Base-by-base conservation (phyloP, 2,113 vertebrate genomes). In the Malaclemys terrapin region DNA sequence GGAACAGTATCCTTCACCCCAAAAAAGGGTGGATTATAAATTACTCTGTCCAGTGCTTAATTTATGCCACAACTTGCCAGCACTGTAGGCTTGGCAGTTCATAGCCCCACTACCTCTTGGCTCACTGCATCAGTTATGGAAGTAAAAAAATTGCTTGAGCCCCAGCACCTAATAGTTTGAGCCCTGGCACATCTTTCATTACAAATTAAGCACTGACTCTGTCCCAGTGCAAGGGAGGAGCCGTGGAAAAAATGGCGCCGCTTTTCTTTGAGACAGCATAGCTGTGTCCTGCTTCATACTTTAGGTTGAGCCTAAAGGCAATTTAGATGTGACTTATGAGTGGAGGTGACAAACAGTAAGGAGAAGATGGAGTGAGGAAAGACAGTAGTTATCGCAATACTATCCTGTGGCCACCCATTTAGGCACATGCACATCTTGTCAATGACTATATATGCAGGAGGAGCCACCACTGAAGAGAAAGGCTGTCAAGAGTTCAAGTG, bases 321-420 rank as follows among this genome's bases (percentile, higher is more conserved):
- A 80, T 82, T 82, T 52, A 17, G 31, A 45, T 57, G 31, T 52
- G 19, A 75, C 86, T 86, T 84, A 3, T 54, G 88, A 78, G 16
- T 5, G 2, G 6, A 88, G n/a, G 47, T 80, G 87, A 78, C 22
- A 80, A 84, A 79, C 2, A 65, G 3, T 27, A 50, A 80, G 81
- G n/a, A 10, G 87, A 85, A 87, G 76, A 17, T 49, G 6, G 91
- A 90, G 79, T 27, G 52, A 91, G 47, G 27, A 59, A 79, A 31
- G 31, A 65, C 57, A 81, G 84, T 72, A 86, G 1, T 25, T 90
- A 82, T 35, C 12, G 3, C 25, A 4, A 35, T 84, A 82, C 1
- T 1, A 59, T 87, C 2, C 0, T 8, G 42, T 7, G 10, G 49
- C 3, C 5, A 75, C 1, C n/a, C 5, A 82, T 1, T 52, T 89